These are phyloP conservation scores for Ypsolopha sequella DNA, from an alignment of 2,888 invertebrate species.

Conservation along the genomic window DNA sequence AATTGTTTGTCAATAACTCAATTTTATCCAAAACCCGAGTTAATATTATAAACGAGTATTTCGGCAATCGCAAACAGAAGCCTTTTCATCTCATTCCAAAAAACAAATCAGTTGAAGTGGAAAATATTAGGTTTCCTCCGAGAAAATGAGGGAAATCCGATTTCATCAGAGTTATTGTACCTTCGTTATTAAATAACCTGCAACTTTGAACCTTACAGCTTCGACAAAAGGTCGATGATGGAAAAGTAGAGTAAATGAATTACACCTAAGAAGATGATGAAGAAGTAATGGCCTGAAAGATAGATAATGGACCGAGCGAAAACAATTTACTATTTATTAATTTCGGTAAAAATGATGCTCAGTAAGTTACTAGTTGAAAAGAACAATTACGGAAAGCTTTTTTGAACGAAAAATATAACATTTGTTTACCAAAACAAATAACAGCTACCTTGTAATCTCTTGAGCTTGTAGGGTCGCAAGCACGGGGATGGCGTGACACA, in stretches of 20 bases:
- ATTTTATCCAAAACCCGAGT: too few relatives aligned
- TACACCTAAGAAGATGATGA: not conserved
- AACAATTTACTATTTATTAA: not conserved
- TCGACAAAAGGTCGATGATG: not conserved
- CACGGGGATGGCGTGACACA: too few relatives aligned
- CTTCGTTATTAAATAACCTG: not conserved
- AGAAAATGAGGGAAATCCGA: constrained; percentile 2
- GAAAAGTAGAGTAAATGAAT: not conserved
- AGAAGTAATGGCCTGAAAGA: constrained; percentile 1
- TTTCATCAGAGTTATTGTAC: not conserved
- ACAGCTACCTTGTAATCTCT: too few relatives aligned
- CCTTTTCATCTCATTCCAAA: not conserved
- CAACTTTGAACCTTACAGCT: not conserved
- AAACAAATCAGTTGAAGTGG: not conserved
- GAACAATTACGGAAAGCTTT: not conserved
- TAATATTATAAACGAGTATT: too few relatives aligned
- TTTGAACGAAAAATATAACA: too few relatives aligned
- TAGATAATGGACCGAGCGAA: not conserved
- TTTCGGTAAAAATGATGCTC: not conserved
- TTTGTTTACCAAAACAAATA: too few relatives aligned
- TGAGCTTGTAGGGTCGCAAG: too few relatives aligned
- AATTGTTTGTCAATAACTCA: too few relatives aligned
- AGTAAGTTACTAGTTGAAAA: not conserved
- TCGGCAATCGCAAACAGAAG: not conserved
- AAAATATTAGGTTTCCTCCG: constrained; percentile 2